Evolutionary conservation across 2,888 invertebrate species (phyloP).

Genomic region (Peribatodes rhomboidaria): DNA sequence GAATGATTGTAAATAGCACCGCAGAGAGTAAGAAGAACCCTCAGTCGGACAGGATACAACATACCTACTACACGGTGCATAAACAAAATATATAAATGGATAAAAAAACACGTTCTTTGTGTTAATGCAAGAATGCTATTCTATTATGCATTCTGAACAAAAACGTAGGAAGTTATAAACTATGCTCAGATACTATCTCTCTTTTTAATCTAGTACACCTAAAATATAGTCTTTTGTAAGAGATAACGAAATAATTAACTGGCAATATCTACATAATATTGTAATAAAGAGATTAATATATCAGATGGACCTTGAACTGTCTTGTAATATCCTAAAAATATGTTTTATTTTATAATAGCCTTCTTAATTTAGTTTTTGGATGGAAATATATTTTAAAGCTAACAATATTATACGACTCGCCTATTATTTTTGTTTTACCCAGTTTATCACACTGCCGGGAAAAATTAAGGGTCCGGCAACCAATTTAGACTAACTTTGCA

Average conservation of each 20-base stretch:
- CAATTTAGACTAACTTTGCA: no score
- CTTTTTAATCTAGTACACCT: slow-evolving; percentile 1
- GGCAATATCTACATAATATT: slow-evolving; percentile 10
- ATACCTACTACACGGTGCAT: no score
- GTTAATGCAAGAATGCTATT: not conserved
- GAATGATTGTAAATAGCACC: no score
- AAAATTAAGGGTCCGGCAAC: no score
- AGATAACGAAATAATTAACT: slow-evolving; percentile 7
- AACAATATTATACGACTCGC: no score
- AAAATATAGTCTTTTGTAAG: slow-evolving; percentile 6
- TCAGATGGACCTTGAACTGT: slow-evolving; percentile 3
- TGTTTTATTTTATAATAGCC: slow-evolving; percentile 7
- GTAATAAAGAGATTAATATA: slow-evolving; percentile 8
- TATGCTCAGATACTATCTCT: not conserved
- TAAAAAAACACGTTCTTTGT: slow-evolving; percentile 2
- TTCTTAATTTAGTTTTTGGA: not conserved
- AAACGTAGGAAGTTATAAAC: slow-evolving; percentile 4
- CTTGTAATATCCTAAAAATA: slow-evolving; percentile 12
- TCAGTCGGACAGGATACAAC: no score
- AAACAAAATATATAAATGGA: no score
- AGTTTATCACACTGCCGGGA: no score
- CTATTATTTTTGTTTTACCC: no score
- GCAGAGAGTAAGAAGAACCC: no score
- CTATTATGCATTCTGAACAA: not conserved
- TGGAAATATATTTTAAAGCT: not conserved